Percentiles rank a stretch among this genome's conserved stretches.
These are phyloP conservation scores for Cephalotes varians DNA, from an alignment of 2,888 invertebrate genomes.

Conservation along the genomic window DNA sequence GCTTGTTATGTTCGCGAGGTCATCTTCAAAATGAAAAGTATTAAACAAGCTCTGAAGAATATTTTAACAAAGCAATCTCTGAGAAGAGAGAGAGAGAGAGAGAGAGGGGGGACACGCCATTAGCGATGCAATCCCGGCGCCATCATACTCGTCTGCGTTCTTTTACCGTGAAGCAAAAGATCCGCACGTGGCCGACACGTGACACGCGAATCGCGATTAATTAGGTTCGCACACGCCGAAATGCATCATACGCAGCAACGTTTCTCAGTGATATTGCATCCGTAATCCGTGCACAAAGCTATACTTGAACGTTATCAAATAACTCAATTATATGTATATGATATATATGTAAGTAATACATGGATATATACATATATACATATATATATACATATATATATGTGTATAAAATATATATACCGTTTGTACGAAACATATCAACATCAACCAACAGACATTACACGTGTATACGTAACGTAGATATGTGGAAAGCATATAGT, in stretches of 20 bases:
- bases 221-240: slow-evolving; percentile 10
- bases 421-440: slow-evolving; percentile 74
- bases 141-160: neutral
- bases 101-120: neutral
- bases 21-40: slow-evolving; percentile 6
- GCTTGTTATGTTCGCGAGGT: neutral
- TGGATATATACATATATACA: neutral
- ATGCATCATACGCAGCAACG: slow-evolving; percentile 50
- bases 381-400: slow-evolving; percentile 33
- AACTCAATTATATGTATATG: slow-evolving; percentile 43
- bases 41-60: slow-evolving; percentile 35
- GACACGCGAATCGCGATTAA: slow-evolving; percentile 32
- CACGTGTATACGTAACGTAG: slow-evolving; percentile 77
- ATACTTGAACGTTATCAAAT: slow-evolving; percentile 31
- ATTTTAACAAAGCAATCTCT: slow-evolving; percentile 29
- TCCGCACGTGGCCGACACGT: slow-evolving; percentile 29
- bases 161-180: slow-evolving; percentile 9
- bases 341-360: slow-evolving; percentile 50
- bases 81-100: neutral
- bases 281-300: slow-evolving; percentile 68
- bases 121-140: slow-evolving; percentile 33
- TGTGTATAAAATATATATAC: slow-evolving; percentile 26
- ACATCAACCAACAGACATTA: slow-evolving; percentile 77
- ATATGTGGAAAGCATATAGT: slow-evolving; percentile 75
- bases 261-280: slow-evolving; percentile 61